Base-by-base conservation (phyloP, 2,113 vertebrate genomes). In the Halichoerus grypus region DNA sequence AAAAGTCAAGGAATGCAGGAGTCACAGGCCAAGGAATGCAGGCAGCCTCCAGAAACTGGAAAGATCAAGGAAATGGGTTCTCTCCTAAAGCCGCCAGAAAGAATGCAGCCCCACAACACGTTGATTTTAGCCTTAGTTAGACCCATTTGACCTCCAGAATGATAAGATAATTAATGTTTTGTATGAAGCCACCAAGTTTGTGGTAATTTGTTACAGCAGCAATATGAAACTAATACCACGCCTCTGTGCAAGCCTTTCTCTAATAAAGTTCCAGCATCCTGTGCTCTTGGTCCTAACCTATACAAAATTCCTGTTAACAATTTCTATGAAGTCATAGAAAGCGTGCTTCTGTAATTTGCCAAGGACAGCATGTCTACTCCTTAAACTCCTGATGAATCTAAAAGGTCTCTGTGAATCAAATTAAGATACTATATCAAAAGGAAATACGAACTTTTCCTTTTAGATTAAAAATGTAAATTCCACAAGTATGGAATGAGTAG, bases 361-460 rank as follows among this genome's bases (percentile, higher is more conserved):
- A 74, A 90, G n/a, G 42, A 55, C 33, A 76, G 53, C 16, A 82
- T 4, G 46, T 71, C 12, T 79, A 53, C 51, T 91, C 55, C 46
- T 88, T 79, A 88, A 96, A 63, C 13, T 59, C n/a, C 57, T n/a
- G 24, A 57, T 82, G 18, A 82, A 69, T 82, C 57, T 77, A 76
- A 85, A 85, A 92, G 21, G 63, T 53, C 7, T 86, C 36, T 82
- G 55, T 46, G 63, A 95, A 81, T 79, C 33, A 84, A 87, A 88
- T 84, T 2, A 90, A 82, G n/a, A 94, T 57, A 69, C 2, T 72
- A 85, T 95, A 95, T 93, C 77, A 85, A 85, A 95, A 31, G 14
- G 39, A 53, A 88, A 55, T 18, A 46, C 26, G 57, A 90, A 90
- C 26, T 81, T 88, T 49, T 74, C 61, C 65, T 85, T 85, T 95